phyloP scores from a whole-genome alignment of 2,113 vertebrate species.

The Bolborhynchus lineola region DNA sequence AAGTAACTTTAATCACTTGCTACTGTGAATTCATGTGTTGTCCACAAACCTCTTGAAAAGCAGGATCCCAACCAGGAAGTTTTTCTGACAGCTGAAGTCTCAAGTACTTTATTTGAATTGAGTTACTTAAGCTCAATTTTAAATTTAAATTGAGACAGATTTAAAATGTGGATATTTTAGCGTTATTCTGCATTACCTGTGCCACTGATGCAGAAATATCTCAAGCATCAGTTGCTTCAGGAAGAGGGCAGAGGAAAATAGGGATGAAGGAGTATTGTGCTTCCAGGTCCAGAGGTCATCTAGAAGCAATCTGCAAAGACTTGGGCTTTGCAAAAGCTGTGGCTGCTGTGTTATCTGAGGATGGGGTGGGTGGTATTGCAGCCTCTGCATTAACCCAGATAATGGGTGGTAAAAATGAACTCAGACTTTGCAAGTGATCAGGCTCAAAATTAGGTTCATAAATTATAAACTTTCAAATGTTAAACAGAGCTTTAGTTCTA shows the following conservation, averaged over 20 bases:
- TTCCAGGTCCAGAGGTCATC: background rate
- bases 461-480: background rate
- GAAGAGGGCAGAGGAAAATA: background rate
- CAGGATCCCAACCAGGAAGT: background rate
- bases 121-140: background rate
- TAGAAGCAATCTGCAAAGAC: background rate
- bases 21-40: background rate
- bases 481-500: background rate
- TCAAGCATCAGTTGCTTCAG: background rate
- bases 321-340: background rate
- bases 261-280: background rate
- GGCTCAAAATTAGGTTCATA: background rate
- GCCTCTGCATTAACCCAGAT: background rate
- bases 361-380: fast-evolving
- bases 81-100: background rate
- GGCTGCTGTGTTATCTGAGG: background rate
- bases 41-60: background rate
- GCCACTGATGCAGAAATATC: background rate
- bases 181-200: background rate
- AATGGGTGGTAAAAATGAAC: background rate
- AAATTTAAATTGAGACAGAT: background rate
- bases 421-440: background rate
- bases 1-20: background rate
- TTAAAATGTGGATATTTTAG: background rate
- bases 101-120: background rate